A percentile compares a stretch with the other conserved stretches of the same genome.
Evolutionary conservation across 1,140 invertebrate species (phyloP).

Genomic region (Gonatopus flavifemur): DNA sequence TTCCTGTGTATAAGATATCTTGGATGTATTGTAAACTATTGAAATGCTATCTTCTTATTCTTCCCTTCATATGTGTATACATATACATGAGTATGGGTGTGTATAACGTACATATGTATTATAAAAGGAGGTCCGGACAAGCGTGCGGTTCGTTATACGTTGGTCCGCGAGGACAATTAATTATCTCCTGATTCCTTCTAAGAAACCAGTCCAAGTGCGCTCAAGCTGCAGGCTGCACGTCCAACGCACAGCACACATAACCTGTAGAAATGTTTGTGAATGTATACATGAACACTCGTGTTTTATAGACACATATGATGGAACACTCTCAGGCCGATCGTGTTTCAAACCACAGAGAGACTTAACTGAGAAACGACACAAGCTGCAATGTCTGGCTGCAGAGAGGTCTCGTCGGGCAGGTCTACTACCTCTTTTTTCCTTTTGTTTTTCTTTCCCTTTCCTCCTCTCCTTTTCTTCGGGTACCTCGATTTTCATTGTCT

Average conservation of each 20-base stretch:
- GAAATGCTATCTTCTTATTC: no score
- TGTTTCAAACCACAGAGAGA: constrained; percentile 58
- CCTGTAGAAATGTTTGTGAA: no score
- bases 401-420: neutral
- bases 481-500: constrained; percentile 6
- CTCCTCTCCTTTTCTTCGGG: neutral
- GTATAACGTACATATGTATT: no score
- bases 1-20: no score
- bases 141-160: constrained; percentile 42
- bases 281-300: no score
- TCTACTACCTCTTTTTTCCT: neutral
- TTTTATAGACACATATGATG: constrained; percentile 59
- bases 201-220: constrained; percentile 51
- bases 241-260: constrained; percentile 21
- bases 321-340: constrained; percentile 59
- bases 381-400: constrained; percentile 14
- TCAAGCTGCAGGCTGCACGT: constrained; percentile 27
- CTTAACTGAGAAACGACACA: constrained; percentile 51
- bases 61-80: no score
- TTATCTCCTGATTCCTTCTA: constrained; percentile 53
- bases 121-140: constrained; percentile 4
- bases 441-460: neutral
- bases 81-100: no score
- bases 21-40: no score
- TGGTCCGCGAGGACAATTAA: constrained; percentile 52